Evolutionary conservation across 2,888 invertebrate genomes (phyloP), one percentile per base, ranked within the genome.

Genomic region (Melipona bicolor): DNA sequence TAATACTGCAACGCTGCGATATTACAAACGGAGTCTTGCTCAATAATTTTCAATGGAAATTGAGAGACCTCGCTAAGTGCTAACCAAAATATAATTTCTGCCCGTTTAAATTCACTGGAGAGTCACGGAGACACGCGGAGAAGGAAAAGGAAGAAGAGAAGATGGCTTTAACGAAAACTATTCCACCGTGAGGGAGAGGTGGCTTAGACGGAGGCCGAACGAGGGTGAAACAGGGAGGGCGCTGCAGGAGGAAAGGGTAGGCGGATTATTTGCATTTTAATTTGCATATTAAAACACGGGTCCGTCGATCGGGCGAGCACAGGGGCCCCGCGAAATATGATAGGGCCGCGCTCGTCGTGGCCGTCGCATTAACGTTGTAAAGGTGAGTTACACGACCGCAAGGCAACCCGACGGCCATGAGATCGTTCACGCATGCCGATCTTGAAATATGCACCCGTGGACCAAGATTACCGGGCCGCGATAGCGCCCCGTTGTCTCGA

Each of bases 391-490:
- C 93, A 93, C 90, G 93, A 93, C 94, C 93, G 92, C 94, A 93
- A 93, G 93, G 92, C 91, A 93, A 94, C 93, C 92, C 91, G 93
- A 92, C 93, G 94, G 93, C 93, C 94, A 93, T 94, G 94, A 94
- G 92, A 93, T 93, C 91, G 92, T 94, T 93, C 93, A 92, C 92
- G 94, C 93, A 94, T 93, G 93, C 94, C 93, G 93, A 94, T 94
- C 93, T 92, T 93, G 93, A 94, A 94, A 94, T 93, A 94, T 94
- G 93, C 93, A 92, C 93, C 92, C 92, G 92, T 88, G 90, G 90
- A 91, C 90, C 90, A 87, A 92, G 93, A 93, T 93, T 90, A 91
- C 91, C 89, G 85, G 81, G 86, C 88, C 87, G 87, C 90, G 91
- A 91, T 92, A 92, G 87, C 43, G 43, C 89, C 81, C 81, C 83